Evolutionary conservation across 1,140 invertebrate genomes (phyloP).

Genomic region (Maconellicoccus hirsutus): DNA sequence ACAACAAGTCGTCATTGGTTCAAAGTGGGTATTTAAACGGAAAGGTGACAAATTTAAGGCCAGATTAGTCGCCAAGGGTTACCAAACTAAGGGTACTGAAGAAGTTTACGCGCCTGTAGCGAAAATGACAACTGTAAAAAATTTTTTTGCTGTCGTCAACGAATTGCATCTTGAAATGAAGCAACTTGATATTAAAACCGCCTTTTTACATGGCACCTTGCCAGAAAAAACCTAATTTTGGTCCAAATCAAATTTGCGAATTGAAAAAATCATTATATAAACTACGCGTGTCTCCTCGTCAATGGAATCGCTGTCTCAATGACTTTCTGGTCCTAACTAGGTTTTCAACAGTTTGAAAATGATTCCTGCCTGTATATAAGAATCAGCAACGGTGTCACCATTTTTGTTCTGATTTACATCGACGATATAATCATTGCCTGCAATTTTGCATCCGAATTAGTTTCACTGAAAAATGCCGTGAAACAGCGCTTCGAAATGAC

Average conservation of each 20-base stretch:
- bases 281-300: conserved; percentile 31
- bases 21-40: neutral
- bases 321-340: neutral
- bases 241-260: conserved; percentile 29
- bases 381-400: neutral
- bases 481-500: conserved; percentile 11
- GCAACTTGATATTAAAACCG: conserved; percentile 23
- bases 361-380: conserved; percentile 20
- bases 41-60: neutral
- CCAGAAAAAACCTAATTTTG: no score
- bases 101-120: neutral
- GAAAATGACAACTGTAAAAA: neutral
- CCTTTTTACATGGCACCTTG: conserved; percentile 32
- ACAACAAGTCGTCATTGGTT: neutral
- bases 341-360: neutral
- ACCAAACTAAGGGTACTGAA: neutral
- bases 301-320: conserved; percentile 31
- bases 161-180: neutral
- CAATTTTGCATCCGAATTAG: neutral
- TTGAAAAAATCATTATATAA: conserved; percentile 33
- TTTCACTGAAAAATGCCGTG: neutral
- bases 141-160: neutral
- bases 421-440: conserved; percentile 11
- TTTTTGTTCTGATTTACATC: conserved; percentile 12
- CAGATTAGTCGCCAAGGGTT: neutral